Base-by-base conservation (phyloP, 1,140 invertebrate genomes). In the Archivesica marissinica region DNA sequence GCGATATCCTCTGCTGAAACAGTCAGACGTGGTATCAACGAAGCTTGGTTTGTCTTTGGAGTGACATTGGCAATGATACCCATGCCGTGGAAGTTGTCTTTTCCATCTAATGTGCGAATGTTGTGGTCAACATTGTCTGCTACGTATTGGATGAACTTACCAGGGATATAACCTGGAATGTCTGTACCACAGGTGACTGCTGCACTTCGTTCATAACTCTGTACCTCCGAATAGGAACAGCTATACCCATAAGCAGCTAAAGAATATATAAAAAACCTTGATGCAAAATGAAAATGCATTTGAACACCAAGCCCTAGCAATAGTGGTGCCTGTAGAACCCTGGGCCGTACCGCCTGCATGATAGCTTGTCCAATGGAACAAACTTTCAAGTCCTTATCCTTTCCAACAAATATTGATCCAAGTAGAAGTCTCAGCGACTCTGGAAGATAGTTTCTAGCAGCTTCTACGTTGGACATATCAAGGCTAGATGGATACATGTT, bases 101-200 rank as follows among this genome's bases (percentile, higher is more conserved):
- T 6, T 1, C 84, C 86, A 78, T 86, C 83, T 28, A 88, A 6
- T 2, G 86, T 89, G 6, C 52, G 35, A 17, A 76, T 56, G 66
- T 88, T 86, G 56, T 89, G 79, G 54, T 89, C 84, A 59, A 88
- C 79, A 75, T 88, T 86, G 44, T 88, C 87, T 4, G 75, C 79
- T 11, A 86, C 77, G 77, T 41, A 89, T 47, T 89, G 88, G 1
- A 83, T 17, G 35, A 39, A 56, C 38, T 44, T 23, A 15, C 20
- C 17, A 52, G 30, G 59, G 20, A 86, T 59, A 72, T 85, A 33
- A 9, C 1, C 20, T 17, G 17, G 1, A 23, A 87, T 81, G 17
- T 87, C 56, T 11, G 44, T 81, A 2, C 59, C 78, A 50, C 74
- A 41, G 13, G 38, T 0, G 56, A 83, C 35, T 20, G 78, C 85